phyloP scores from a whole-genome alignment of 2,113 vertebrate species.

The Oreamnos americanus region DNA sequence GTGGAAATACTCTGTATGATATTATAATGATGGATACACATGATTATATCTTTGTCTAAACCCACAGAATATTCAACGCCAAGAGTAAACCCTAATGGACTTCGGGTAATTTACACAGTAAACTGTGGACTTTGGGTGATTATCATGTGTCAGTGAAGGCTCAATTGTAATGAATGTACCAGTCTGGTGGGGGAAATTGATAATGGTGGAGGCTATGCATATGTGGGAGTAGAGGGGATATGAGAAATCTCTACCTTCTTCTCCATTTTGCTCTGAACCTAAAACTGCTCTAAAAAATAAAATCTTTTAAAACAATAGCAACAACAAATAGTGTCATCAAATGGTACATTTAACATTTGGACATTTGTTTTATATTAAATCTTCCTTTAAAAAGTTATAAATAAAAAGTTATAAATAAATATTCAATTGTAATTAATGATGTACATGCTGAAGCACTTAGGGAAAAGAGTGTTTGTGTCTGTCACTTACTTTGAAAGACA shows the following conservation, averaged over 20 bases:
- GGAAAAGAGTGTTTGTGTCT: neutral
- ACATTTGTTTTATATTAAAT: neutral
- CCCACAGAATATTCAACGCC: neutral
- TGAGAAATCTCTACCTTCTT: neutral
- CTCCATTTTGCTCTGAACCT: neutral
- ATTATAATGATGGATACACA: neutral
- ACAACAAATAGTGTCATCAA: neutral
- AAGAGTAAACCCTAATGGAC: neutral
- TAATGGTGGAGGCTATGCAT: neutral
- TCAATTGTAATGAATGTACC: neutral
- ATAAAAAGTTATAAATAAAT: neutral
- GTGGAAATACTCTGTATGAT: neutral
- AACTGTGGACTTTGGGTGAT: neutral
- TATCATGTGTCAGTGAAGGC: neutral
- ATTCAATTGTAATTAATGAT: neutral
- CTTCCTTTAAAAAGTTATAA: neutral
- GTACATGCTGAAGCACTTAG: neutral
- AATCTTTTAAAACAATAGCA: neutral
- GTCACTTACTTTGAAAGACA: neutral
- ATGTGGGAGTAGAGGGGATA: neutral
- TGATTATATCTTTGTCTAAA: neutral
- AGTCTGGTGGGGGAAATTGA: neutral
- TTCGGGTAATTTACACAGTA: neutral
- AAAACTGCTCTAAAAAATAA: neutral
- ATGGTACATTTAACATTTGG: neutral